Conservation (phyloP, 2,797 vertebrate species). For the Pantherophis vulpinus region DNA sequence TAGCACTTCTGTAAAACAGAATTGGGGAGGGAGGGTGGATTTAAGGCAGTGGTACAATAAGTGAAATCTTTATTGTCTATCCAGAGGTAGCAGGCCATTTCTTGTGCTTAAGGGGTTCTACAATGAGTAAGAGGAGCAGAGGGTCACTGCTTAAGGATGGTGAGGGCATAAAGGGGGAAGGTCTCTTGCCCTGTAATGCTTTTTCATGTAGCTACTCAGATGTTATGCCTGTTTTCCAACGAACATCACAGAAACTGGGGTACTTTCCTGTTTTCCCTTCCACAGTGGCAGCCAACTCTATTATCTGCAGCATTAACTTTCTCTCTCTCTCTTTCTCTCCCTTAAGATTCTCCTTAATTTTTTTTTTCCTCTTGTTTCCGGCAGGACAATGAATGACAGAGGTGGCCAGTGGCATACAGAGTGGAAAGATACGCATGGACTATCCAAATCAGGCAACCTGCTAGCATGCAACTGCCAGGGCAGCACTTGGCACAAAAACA, state of each 20-base stretch:
- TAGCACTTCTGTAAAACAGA: not conserved
- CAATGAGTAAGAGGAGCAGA: conserved; percentile 25
- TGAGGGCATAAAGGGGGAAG: not conserved
- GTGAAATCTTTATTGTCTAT: not conserved
- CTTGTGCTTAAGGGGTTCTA: not conserved
- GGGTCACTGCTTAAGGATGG: conserved; percentile 7
- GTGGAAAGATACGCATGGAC: not conserved
- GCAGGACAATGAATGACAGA: not conserved
- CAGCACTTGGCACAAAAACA: conserved; percentile 33
- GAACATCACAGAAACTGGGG: not conserved
- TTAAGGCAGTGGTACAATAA: not conserved
- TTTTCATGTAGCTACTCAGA: not conserved
- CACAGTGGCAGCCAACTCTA: conserved; percentile 2
- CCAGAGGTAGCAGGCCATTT: conserved; percentile 3
- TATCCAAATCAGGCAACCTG: not conserved
- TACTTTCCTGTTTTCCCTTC: not conserved
- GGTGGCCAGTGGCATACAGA: conserved; percentile 3
- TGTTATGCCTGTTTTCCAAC: not conserved
- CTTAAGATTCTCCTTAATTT: not conserved
- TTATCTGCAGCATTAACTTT: conserved; percentile 14
- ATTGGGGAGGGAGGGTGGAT: not conserved
- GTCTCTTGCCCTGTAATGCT: not conserved
- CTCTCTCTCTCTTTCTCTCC: not conserved
- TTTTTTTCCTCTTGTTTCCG: not conserved
- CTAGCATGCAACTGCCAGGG: not conserved